Base-by-base conservation (phyloP, 2,888 invertebrate genomes). In the Chirona hameri region DNA sequence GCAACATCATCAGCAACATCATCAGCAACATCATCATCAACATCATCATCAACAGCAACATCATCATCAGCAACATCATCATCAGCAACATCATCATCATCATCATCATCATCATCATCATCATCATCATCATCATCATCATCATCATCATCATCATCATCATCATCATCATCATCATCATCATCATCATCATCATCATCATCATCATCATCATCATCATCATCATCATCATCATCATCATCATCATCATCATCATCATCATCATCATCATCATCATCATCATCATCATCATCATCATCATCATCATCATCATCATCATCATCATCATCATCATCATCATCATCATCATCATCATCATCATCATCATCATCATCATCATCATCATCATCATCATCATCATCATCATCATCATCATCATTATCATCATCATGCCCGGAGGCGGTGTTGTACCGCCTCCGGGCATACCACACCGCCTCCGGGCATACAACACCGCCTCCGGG, bases 61-160 rank as follows among this genome's bases (percentile, higher is more conserved):
- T n/a, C n/a, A n/a, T n/a, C n/a, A n/a, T n/a, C n/a, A n/a, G n/a
- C n/a, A n/a, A n/a, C n/a, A n/a, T n/a, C n/a, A n/a, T n/a, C n/a
- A n/a, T n/a, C n/a, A n/a, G n/a, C n/a, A n/a, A n/a, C n/a, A n/a
- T n/a, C n/a, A n/a, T n/a, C n/a, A n/a, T n/a, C n/a, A n/a, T n/a
- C n/a, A n/a, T n/a, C n/a, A n/a, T n/a, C n/a, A 65, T 65, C 65
- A 65, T 65, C n/a, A 65, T 65, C 65, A 65, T 65, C n/a, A 65
- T 65, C 65, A 65, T 65, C n/a, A 65, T 65, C 65, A 65, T 65
- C n/a, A 65, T 65, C 65, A 65, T 65, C 65, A 65, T 65, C n/a
- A 65, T 65, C 65, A 65, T 65, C n/a, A 65, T 65, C 65, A 65
- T 65, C n/a, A n/a, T 65, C 65, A 65, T 65, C n/a, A 65, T 65